phyloP scores from a whole-genome alignment of 2,113 vertebrate species.

The Salvelinus namaycush region DNA sequence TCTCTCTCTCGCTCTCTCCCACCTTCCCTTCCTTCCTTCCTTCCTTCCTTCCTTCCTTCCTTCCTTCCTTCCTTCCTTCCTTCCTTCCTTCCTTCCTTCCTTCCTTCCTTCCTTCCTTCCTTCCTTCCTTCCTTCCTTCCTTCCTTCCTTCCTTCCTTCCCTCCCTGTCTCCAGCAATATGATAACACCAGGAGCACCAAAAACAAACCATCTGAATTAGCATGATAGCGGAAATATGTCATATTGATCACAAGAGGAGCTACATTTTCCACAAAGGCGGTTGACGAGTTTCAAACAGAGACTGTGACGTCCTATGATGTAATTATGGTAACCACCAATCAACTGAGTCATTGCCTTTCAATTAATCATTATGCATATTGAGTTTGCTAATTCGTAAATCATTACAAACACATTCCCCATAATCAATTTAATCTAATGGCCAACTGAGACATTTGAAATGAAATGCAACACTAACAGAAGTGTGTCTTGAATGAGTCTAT shows the following conservation, averaged over 20 bases:
- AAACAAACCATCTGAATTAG: too few relatives aligned
- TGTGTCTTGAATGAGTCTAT: too few relatives aligned
- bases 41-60: background rate
- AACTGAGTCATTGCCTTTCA: background rate
- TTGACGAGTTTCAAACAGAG: background rate
- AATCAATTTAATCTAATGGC: too few relatives aligned
- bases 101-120: background rate
- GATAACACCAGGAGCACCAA: too few relatives aligned
- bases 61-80: background rate
- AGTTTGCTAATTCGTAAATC: too few relatives aligned
- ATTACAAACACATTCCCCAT: too few relatives aligned
- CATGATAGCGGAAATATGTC: too few relatives aligned
- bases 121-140: background rate
- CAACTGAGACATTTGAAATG: too few relatives aligned
- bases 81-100: background rate
- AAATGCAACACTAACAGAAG: too few relatives aligned
- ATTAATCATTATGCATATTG: too few relatives aligned
- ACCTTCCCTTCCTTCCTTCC: background rate
- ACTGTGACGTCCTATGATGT: conserved; percentile 20
- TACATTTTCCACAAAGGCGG: too few relatives aligned
- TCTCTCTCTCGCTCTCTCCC: background rate
- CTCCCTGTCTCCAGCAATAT: background rate
- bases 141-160: background rate
- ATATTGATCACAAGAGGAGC: too few relatives aligned
- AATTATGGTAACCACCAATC: conserved; percentile 2